A percentile compares a stretch with the other conserved stretches of the same genome.
Conservation (phyloP, 2,888 invertebrate species). For the Tenthredo distinguenda region DNA sequence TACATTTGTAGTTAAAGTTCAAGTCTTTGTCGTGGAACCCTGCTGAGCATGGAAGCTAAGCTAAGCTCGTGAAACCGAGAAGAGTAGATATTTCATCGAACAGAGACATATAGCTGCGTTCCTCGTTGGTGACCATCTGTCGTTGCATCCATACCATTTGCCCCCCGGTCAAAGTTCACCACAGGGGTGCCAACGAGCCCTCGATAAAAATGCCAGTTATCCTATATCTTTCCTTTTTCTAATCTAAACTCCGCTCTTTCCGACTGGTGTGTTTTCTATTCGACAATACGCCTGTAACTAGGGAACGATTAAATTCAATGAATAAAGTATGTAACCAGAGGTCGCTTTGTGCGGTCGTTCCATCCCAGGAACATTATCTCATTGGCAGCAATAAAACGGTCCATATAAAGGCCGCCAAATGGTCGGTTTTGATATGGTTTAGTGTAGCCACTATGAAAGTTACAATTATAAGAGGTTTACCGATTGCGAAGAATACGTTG, state of each 20-base stretch:
- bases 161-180: constrained; percentile 48
- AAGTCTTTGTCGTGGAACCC: background rate
- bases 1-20: constrained; percentile 19
- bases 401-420: constrained; percentile 21
- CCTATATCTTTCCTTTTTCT: constrained; percentile 30
- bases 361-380: constrained; percentile 33
- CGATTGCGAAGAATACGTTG: background rate
- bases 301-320: constrained; percentile 50
- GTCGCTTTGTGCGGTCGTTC: constrained; percentile 33
- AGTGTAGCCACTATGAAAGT: background rate
- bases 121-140: constrained; percentile 46
- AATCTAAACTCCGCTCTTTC: constrained; percentile 20
- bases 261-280: constrained; percentile 31
- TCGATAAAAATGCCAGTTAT: constrained; percentile 42
- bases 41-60: constrained; percentile 28
- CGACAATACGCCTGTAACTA: constrained; percentile 43
- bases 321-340: constrained; percentile 44
- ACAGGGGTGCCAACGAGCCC: constrained; percentile 49
- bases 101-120: constrained; percentile 12
- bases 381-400: constrained; percentile 38
- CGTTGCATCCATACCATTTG: constrained; percentile 28
- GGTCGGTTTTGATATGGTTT: constrained; percentile 26
- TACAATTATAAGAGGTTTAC: constrained; percentile 3
- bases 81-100: constrained; percentile 39
- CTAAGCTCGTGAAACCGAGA: constrained; percentile 42